A percentile compares a stretch with the other conserved stretches of the same genome.
Evolutionary conservation across 2,113 vertebrate genomes (phyloP).

Genomic region (Pleuronectes platessa): DNA sequence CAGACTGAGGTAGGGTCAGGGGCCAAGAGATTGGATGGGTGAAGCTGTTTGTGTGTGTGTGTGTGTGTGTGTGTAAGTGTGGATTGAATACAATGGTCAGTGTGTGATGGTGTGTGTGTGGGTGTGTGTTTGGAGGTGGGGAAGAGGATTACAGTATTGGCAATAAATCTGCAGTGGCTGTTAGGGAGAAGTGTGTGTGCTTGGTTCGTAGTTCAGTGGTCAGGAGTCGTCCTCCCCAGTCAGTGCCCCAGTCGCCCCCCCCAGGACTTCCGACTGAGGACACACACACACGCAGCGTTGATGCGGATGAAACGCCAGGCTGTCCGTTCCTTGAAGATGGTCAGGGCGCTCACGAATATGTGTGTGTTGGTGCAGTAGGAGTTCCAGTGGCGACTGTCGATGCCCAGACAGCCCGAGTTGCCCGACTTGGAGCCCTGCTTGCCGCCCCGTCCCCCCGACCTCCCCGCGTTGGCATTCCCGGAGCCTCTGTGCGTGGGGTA

Average conservation of each 20-base stretch:
- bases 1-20: constrained; percentile 96
- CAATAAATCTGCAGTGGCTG: constrained; percentile 78
- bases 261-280: constrained; percentile 93
- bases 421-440: constrained; percentile 65
- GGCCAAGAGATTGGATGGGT: constrained; percentile 48
- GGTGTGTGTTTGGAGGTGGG: constrained; percentile 44
- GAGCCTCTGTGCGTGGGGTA: constrained; percentile 85
- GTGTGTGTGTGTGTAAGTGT: constrained; percentile 32
- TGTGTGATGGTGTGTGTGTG: constrained; percentile 29
- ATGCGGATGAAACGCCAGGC: constrained; percentile 96
- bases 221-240: constrained; percentile 48
- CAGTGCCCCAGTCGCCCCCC: constrained; percentile 84
- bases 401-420: constrained; percentile 91
- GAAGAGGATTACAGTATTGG: constrained; percentile 77
- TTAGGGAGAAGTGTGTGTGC: constrained; percentile 65
- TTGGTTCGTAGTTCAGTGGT: constrained; percentile 60
- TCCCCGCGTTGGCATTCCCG: constrained; percentile 59
- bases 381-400: constrained; percentile 97
- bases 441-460: constrained; percentile 44
- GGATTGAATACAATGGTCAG: too few species aligned
- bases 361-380: constrained; percentile 98
- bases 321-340: constrained; percentile 88
- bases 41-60: constrained; percentile 35
- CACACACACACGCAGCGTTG: constrained; percentile 95
- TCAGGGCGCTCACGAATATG: constrained; percentile 95